Percentiles rank a stretch among this genome's conserved stretches.
Conservation (phyloP, 1,140 invertebrate genomes). For the Drosophila teissieri region DNA sequence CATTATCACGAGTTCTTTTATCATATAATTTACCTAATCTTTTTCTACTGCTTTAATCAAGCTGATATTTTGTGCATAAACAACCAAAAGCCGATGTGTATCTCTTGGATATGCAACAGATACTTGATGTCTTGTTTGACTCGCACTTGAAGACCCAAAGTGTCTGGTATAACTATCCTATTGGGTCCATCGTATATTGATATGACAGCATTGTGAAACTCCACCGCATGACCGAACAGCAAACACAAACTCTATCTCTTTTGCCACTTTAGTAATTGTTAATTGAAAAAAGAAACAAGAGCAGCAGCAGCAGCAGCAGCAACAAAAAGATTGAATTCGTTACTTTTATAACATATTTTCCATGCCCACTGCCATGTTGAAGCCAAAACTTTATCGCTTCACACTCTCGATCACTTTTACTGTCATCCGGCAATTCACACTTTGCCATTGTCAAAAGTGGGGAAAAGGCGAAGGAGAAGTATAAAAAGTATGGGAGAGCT, state of each 20-base stretch:
- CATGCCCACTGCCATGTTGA: slow-evolving; percentile 16
- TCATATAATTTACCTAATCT: too few relatives aligned
- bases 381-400: slow-evolving; percentile 26
- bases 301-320: too few relatives aligned
- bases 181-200: slow-evolving; percentile 23
- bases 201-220: slow-evolving; percentile 30
- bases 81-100: background rate
- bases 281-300: slow-evolving; percentile 73
- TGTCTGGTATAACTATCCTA: slow-evolving; percentile 3
- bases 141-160: slow-evolving; percentile 11
- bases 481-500: slow-evolving; percentile 1
- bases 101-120: slow-evolving; percentile 1
- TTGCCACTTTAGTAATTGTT: slow-evolving; percentile 57
- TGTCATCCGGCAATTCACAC: slow-evolving; percentile 71
- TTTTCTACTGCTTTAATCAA: background rate
- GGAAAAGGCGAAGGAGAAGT: slow-evolving; percentile 2
- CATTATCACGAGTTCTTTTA: too few relatives aligned
- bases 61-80: background rate
- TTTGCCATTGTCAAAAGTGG: slow-evolving; percentile 29
- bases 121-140: slow-evolving; percentile 8
- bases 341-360: slow-evolving; percentile 59
- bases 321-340: slow-evolving; percentile 26
- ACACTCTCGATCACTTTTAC: slow-evolving; percentile 66
- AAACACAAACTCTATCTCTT: slow-evolving; percentile 8
- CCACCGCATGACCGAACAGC: slow-evolving; percentile 7